Evolutionary conservation across 2,888 invertebrate genomes (phyloP).

Genomic region (Acleris emargana): DNA sequence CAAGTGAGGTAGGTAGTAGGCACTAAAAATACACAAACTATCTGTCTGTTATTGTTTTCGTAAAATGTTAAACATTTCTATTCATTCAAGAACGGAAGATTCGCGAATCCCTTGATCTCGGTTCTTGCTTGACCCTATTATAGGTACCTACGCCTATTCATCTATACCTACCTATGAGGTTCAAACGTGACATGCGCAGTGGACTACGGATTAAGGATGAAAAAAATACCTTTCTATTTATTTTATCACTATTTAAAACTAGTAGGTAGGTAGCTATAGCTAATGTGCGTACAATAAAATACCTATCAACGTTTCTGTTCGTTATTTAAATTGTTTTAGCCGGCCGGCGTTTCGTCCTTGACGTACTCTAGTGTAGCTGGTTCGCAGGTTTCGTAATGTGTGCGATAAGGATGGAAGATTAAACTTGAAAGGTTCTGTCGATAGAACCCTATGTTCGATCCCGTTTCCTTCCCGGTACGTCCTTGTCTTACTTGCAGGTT

Average conservation of each 20-base stretch:
- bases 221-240: constrained; percentile 1
- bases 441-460: not conserved
- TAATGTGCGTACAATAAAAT: not conserved
- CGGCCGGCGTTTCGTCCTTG: constrained; percentile 34
- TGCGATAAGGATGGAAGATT: constrained; percentile 15
- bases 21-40: not conserved
- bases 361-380: not conserved
- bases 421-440: constrained; percentile 16
- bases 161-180: constrained; percentile 5
- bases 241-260: not conserved
- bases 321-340: constrained; percentile 19
- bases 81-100: constrained; percentile 1
- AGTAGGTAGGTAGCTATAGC: no score
- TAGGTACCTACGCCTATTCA: constrained; percentile 36
- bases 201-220: constrained; percentile 44
- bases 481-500: no score
- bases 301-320: constrained; percentile 2
- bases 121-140: constrained; percentile 39
- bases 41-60: not conserved
- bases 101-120: constrained; percentile 25
- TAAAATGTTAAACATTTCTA: not conserved
- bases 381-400: not conserved
- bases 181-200: constrained; percentile 68
- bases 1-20: constrained; percentile 15
- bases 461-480: not conserved